Conservation (phyloP, 2,888 invertebrate genomes). For the Diaprepes abbreviatus region DNA sequence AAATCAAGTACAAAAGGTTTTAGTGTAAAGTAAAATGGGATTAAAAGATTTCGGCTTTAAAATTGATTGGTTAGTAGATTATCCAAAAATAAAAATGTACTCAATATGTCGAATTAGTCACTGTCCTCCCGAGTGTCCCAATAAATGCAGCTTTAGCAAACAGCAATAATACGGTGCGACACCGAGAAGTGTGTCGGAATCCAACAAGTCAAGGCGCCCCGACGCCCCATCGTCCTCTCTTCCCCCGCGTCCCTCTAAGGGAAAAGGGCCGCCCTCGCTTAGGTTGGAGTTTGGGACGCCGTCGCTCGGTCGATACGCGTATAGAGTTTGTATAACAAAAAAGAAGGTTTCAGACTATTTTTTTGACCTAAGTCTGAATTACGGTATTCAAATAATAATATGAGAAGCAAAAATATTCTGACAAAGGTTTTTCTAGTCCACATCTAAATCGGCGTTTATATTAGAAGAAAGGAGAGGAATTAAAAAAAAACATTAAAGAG, state of each 20-base stretch:
- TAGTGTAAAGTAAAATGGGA: too few relatives aligned
- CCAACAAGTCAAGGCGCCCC: conserved; percentile 67
- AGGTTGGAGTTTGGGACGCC: conserved; percentile 31
- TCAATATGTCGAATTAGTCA: conserved; percentile 31
- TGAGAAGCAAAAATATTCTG: too few relatives aligned
- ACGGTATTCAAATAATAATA: background rate
- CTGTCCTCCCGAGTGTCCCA: conserved; percentile 50
- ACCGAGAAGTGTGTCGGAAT: conserved; percentile 66
- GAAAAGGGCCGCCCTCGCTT: conserved; percentile 50
- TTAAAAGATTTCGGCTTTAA: too few relatives aligned
- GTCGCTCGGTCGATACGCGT: conserved; percentile 37
- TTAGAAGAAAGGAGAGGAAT: too few relatives aligned
- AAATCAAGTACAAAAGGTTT: too few relatives aligned
- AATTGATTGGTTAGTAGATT: too few relatives aligned
- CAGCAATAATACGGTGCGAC: conserved; percentile 65
- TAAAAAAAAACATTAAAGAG: too few relatives aligned
- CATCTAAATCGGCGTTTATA: too few relatives aligned
- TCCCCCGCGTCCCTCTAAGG: conserved; percentile 61
- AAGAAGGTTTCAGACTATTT: conserved; percentile 28
- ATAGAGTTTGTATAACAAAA: conserved; percentile 33
- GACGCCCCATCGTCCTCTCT: conserved; percentile 63
- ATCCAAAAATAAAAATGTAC: too few relatives aligned
- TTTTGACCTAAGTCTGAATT: conserved; percentile 13
- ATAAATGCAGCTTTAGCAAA: conserved; percentile 63
- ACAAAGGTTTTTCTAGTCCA: too few relatives aligned